Evolutionary conservation across 37 sponge, comb jelly and placozoan genomes (phyloP).

Genomic region (Tethya wilhelma): DNA sequence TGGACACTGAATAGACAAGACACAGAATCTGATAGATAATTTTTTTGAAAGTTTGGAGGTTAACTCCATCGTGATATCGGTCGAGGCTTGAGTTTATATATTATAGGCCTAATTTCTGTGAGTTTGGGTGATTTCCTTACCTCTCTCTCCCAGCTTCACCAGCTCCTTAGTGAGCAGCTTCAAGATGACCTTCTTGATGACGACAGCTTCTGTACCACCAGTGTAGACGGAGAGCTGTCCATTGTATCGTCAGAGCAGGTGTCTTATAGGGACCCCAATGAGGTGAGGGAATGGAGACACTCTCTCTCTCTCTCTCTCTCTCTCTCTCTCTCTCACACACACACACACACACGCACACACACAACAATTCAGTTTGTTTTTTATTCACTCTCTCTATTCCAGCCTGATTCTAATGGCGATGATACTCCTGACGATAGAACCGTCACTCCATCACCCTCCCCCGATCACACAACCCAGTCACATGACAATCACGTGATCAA

Average conservation of each 20-base stretch:
- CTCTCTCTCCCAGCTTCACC: constrained; percentile 18
- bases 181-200: constrained; percentile 42
- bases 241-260: background rate
- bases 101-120: too few relatives aligned
- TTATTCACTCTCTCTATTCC: too few relatives aligned
- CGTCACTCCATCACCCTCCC: background rate
- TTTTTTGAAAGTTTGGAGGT: too few relatives aligned
- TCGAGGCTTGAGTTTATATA: too few relatives aligned
- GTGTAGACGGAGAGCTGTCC: background rate
- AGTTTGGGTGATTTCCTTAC: too few relatives aligned
- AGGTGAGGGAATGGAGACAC: background rate
- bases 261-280: background rate
- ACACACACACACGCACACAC: too few relatives aligned
- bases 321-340: too few relatives aligned
- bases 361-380: too few relatives aligned
- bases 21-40: too few relatives aligned
- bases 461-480: background rate
- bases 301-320: background rate
- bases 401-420: too few relatives aligned
- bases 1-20: too few relatives aligned
- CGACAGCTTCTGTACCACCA: background rate
- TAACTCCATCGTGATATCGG: too few relatives aligned
- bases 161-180: constrained; percentile 40
- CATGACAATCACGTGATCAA: constrained; percentile 6
- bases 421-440: background rate